Evolutionary conservation across 2,113 vertebrate species (phyloP).

Genomic region (Myrmecobius fasciatus): DNA sequence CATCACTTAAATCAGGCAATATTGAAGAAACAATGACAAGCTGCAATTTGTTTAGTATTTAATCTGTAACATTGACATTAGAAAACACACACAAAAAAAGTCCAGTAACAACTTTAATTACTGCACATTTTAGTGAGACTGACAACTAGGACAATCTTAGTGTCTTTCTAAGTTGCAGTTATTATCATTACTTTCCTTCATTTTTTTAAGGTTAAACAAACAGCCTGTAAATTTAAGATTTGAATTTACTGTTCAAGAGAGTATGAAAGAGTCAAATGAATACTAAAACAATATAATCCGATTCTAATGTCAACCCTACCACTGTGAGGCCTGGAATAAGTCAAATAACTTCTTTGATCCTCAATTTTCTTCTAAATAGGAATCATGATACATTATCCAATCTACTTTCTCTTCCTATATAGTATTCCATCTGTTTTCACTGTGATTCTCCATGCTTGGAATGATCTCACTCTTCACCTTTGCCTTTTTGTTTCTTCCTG

Average conservation of each 20-base stretch:
- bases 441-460: too few relatives aligned
- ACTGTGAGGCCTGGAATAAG: background rate
- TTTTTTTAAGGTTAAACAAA: background rate
- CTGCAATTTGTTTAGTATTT: slow-evolving; percentile 34
- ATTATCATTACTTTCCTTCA: background rate
- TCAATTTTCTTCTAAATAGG: background rate
- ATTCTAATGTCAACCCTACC: background rate
- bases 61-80: slow-evolving; percentile 62
- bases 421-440: background rate
- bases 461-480: too few relatives aligned
- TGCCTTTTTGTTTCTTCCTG: too few relatives aligned
- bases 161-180: slow-evolving; percentile 9
- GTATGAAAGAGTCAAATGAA: background rate
- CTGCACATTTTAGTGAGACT: slow-evolving; percentile 45
- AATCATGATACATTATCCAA: background rate
- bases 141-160: slow-evolving; percentile 45
- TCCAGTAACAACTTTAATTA: slow-evolving; percentile 68
- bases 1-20: slow-evolving; percentile 40
- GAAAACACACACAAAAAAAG: slow-evolving; percentile 15
- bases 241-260: background rate
- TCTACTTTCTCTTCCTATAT: background rate
- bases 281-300: background rate
- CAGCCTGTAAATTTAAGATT: background rate
- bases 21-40: slow-evolving; percentile 34
- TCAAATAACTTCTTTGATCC: background rate